Base-by-base conservation (phyloP, 2,797 vertebrate species). In the Halcyon chelicuti region DNA sequence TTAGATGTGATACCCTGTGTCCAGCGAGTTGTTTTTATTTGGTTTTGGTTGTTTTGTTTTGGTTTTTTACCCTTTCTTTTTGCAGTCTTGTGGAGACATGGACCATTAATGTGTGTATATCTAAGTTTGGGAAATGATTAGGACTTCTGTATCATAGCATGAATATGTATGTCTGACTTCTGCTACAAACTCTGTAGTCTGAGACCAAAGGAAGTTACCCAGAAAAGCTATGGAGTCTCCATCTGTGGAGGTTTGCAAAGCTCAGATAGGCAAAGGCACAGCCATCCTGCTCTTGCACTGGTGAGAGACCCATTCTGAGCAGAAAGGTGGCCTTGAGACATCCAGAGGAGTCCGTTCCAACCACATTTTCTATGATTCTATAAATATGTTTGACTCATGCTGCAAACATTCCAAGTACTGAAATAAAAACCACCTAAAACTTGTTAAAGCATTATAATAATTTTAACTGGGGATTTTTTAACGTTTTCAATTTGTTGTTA, bases 391-490 rank as follows among this genome's bases (percentile, higher is more conserved):
- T 87, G 67, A 67, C 37, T 93, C 15, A 1, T 66, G 58, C 46
- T 89, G 47, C 52, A 79, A 89, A 73, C 57, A 81, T 63, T 82
- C 40, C 17, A 86, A 92, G 25, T 33, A 76, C 55, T 77, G 65
- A 58, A 58, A 74, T 33, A 79, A 88, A 66, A 61, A 12, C 1
- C 29, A 40, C 33, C 20, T 47, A 23, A 78, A 92, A 83, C 37
- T 88, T 91, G 52, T 90, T 91, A 80, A 94, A 91, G 79, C 10
- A 68, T 89, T 82, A 63, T 79, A 65, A 88, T 57, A 52, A 63
- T 74, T 93, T 91, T 44, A 91, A 9, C 39, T 0, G 0, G 39
- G 15, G 52, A 87, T 57, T 88, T 79, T 15, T 71, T 29, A 60
- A 82, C 25, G 33, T 54, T 94, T 94, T 74, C 19, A 57, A 54